Conservation (phyloP, 2,113 vertebrate genomes). For the Plecotus auritus region DNA sequence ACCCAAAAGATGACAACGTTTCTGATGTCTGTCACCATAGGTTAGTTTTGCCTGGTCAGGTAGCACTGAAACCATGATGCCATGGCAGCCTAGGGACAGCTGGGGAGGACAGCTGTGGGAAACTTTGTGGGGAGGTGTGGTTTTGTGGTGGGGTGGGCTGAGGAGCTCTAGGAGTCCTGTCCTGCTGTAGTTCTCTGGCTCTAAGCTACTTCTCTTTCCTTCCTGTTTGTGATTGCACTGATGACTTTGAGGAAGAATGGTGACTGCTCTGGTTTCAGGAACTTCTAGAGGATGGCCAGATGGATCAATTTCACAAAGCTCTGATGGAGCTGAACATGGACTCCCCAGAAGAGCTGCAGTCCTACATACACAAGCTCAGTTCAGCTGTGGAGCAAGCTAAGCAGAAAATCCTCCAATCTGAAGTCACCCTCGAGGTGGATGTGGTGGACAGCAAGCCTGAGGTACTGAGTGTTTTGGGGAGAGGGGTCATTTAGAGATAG, state of each 20-base stretch:
- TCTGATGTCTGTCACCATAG: neutral
- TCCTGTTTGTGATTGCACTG: neutral
- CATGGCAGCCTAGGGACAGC: neutral
- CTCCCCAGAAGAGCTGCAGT: slow-evolving; percentile 96
- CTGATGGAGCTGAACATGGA: slow-evolving; percentile 98
- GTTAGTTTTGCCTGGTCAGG: neutral
- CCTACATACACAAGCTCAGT: slow-evolving; percentile 94
- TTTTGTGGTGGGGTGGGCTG: neutral
- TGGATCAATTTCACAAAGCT: slow-evolving; percentile 92
- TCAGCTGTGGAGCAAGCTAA: slow-evolving; percentile 89
- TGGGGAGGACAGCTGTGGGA: neutral
- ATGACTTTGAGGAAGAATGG: neutral
- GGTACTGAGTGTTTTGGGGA: slow-evolving; percentile 69
- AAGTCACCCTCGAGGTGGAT: slow-evolving; percentile 84
- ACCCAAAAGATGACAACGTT: neutral
- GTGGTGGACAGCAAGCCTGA: slow-evolving; percentile 89
- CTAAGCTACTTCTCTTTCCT: neutral
- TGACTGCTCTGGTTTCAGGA: slow-evolving; percentile 75
- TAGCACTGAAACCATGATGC: neutral
- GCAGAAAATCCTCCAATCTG: slow-evolving; percentile 89
- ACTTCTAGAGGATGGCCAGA: slow-evolving; percentile 85
- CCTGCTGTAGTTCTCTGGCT: neutral
- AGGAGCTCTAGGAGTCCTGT: neutral
- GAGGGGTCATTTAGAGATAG: neutral
- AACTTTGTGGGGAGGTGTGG: neutral